Base-by-base conservation (phyloP, 2,797 vertebrate genomes). In the Melanotaenia boesemani region DNA sequence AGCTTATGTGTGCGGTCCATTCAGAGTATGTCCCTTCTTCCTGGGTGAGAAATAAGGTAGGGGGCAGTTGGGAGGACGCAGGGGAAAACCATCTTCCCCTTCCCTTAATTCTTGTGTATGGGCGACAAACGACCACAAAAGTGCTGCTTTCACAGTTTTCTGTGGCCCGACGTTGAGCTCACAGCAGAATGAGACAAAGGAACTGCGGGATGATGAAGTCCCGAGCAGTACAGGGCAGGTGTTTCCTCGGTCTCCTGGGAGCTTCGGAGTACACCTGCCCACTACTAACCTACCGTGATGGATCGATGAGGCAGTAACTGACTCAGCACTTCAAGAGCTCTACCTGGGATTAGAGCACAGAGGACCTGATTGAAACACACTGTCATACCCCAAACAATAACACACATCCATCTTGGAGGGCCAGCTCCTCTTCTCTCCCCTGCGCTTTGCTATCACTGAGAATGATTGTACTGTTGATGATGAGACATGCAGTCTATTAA, bases 341-440 rank as follows among this genome's bases (percentile, higher is more conserved):
- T 94, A 88, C 93, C 96, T 95, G 94, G 94, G 96, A 94, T 95
- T 95, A 95, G 94, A 93, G 93, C 94, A 89, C 90, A 90, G 93
- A 94, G 95, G 94, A 94, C 92, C 94, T 81, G 95, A 96, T 96
- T 97, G 97, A 98, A 96, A 93, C 93, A 92, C 85, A 93, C 93
- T 96, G 94, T 97, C 96, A 96, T 94, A 95, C 93, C 95, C 95
- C 93, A 96, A 97, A 97, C 95, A 97, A 93, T 96, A 96, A 95
- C 93, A 95, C 93, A 83, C 95, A 95, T 96, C 93, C 90, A 94
- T 96, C 95, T 95, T 95, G 86, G 77, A 80, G 72, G 79, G 83
- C 83, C 26, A 15, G 78, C 83, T 82, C 81, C 74, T 77, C 79
- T 68, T 65, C 64, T 83, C 81, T 90, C 89, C 86, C 87, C 77